phyloP scores from a whole-genome alignment of 1,140 invertebrate species.

The Hormaphis cornu region DNA sequence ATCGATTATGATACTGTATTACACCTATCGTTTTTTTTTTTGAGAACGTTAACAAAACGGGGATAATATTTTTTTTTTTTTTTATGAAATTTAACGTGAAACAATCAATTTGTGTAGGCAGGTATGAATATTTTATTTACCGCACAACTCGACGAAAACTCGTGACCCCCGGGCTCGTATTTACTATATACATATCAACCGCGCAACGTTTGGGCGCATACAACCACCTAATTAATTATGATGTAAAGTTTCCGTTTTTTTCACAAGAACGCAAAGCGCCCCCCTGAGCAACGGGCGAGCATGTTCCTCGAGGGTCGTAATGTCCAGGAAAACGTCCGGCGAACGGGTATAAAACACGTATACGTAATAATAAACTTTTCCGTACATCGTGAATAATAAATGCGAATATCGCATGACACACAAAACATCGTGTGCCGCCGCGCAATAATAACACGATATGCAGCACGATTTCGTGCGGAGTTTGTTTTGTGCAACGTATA shows the following conservation, averaged over 20 bases:
- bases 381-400: constrained; percentile 2
- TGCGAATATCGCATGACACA: constrained; percentile 12
- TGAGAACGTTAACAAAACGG: no score
- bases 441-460: constrained; percentile 7
- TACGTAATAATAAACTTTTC: background rate
- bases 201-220: background rate
- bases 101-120: no score
- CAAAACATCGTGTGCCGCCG: background rate
- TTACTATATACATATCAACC: no score
- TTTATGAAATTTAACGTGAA: no score
- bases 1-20: no score
- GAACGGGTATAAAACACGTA: no score
- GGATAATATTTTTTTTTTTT: no score
- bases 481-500: background rate
- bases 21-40: no score
- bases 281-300: background rate
- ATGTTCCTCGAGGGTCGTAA: constrained; percentile 6
- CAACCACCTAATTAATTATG: constrained; percentile 3
- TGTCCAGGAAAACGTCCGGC: background rate
- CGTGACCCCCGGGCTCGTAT: no score
- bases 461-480: background rate
- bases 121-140: no score
- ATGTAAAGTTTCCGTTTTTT: constrained; percentile 7
- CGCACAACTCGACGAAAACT: no score
- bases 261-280: background rate